Evolutionary conservation across 2,113 vertebrate genomes (phyloP).

Genomic region (Bubalus kerabau): DNA sequence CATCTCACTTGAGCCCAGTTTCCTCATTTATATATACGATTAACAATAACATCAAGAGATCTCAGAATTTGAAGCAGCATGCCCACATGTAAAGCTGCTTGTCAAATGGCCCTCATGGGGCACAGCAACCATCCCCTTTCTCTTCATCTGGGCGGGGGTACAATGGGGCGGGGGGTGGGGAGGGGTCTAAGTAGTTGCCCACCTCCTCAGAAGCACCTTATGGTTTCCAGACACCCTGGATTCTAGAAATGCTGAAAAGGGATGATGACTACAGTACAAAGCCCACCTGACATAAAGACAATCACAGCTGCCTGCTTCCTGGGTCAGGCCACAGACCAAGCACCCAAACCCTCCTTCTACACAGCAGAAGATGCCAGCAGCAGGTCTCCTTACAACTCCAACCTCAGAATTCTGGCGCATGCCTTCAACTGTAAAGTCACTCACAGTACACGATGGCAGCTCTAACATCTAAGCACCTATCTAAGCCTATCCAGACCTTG

Average conservation of each 20-base stretch:
- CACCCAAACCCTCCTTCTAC: background rate
- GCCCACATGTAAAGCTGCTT: background rate
- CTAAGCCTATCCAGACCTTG: background rate
- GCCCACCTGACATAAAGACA: background rate
- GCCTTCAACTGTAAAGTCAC: background rate
- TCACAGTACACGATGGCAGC: background rate
- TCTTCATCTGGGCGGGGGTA: background rate
- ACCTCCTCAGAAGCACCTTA: background rate
- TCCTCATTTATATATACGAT: background rate
- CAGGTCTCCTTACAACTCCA: background rate
- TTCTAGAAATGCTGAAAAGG: background rate
- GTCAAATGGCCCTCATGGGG: background rate
- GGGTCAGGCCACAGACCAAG: background rate
- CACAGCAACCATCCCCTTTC: background rate
- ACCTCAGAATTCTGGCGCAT: background rate
- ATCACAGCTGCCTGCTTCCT: background rate
- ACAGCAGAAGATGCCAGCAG: background rate
- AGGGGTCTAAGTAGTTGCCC: background rate
- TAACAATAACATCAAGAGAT: background rate
- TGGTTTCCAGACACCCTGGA: background rate
- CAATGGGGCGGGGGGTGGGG: fast-evolving
- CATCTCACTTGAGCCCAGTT: background rate
- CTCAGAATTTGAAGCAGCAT: background rate
- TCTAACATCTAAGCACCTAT: background rate
- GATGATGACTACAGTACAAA: background rate